Evolutionary conservation across 2,113 vertebrate species (phyloP), one percentile per base, ranked within the genome.

Genomic region (Drymodes brunneopygia): DNA sequence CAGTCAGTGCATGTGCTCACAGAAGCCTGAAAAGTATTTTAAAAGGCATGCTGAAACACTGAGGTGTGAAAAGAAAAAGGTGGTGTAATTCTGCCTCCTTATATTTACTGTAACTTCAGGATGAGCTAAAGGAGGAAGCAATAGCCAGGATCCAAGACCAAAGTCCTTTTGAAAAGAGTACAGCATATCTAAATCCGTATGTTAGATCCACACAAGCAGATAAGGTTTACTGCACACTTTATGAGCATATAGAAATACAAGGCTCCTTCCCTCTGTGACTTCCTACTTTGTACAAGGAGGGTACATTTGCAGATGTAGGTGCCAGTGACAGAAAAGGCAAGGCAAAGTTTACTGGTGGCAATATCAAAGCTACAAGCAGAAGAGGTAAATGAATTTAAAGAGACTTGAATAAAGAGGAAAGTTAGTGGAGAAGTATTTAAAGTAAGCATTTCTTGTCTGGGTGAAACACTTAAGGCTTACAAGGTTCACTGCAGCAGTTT

Each of bases 1-100:
- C 12, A 42, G 57, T 12, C 9, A 1, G 22, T 8, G n/a, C 0
- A 1, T 1, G 1, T 22, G 17, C 11, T 67, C 47, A 31, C 6
- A 1, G 13, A 75, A 29, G 15, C 28, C 35, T 3, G 0, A 51
- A 86, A 35, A 8, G 14, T 17, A 6, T 62, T 50, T 5, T 1
- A 21, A 56, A 29, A 74, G 21, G n/a, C 25, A 29, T 10, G 28
- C 38, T 29, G 25, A 25, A 67, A 60, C 31, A 27, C 0, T 53
- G 60, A 74, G 31, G 24, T 81, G 12, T 56, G 31, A 35, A 88
- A 74, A 74, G 38, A 14, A 6, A 44, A 80, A 66, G 8, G 11
- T 33, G 56, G 15, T 44, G 22, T 48, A 19, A n/a, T 71, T 51
- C 57, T 64, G 17, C 25, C 48, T 73, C 42, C 62, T 40, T 10